Base-by-base conservation (phyloP, 2,113 vertebrate genomes). In the Porphyrio hochstetteri region DNA sequence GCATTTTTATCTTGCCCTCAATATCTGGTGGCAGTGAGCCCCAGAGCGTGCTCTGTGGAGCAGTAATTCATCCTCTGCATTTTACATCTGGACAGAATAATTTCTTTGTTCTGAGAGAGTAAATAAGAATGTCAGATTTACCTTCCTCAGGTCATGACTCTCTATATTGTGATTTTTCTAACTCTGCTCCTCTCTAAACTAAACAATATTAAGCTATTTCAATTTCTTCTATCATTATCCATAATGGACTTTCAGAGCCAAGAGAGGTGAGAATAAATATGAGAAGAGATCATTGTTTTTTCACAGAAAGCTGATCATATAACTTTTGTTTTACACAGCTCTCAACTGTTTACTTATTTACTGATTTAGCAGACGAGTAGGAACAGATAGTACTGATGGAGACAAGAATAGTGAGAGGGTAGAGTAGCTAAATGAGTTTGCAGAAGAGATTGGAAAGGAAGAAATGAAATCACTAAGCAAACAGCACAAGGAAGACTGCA, bases 81-180 rank as follows among this genome's bases (percentile, higher is more conserved):
- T 97, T 96, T 94, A 95, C 67, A 91, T 68, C 86, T 93, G 61
- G 76, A 86, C 88, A 94, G 88, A 91, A 92, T 84, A 96, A 94
- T 93, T 88, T 92, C 83, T 95, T 95, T 84, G 80, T 93, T 96
- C 86, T 92, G 57, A 42, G 46, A 95, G 67, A 94, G 61, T 90
- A 95, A 95, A 97, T 92, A 97, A 91, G 80, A 92, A 86, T 91
- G 90, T 89, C 90, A 94, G 92, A 79, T 95, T 84, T 96, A 93
- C 86, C 92, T 89, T 95, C n/a, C 74, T 90, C 77, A 84, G 95
- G 93, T 94, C 93, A 92, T 53, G 69, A 61, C 74, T 91, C 50
- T 79, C 77, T 89, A 64, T 90, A 84, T 31, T 86, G 72, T 69
- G 88, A 86, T 86, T 96, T 95, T 92, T 88, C 50, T 82, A 84